phyloP scores from a whole-genome alignment of 2,888 invertebrate species.

The Metopia argyrocephala region DNA sequence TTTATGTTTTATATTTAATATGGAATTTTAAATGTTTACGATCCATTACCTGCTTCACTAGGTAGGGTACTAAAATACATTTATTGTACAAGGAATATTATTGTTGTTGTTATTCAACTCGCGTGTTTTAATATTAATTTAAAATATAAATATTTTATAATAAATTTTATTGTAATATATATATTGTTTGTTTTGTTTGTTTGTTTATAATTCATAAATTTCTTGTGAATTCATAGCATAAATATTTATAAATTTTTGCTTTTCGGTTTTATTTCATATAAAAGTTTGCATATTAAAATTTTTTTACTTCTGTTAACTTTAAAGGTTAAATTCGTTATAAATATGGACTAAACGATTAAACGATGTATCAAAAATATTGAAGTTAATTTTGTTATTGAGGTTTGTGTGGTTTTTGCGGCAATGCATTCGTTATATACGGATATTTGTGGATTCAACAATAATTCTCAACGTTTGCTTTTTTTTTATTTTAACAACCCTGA shows the following conservation, averaged over 20 bases:
- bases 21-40: too few relatives aligned
- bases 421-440: background rate
- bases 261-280: background rate
- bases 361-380: background rate
- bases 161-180: too few relatives aligned
- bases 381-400: background rate
- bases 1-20: too few relatives aligned
- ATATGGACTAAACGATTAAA: background rate
- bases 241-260: constrained; percentile 29
- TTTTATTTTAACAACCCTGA: constrained; percentile 8
- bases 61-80: too few relatives aligned
- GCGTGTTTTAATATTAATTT: too few relatives aligned
- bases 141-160: too few relatives aligned
- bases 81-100: too few relatives aligned
- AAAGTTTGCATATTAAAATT: constrained; percentile 28
- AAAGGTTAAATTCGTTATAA: constrained; percentile 28
- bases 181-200: too few relatives aligned
- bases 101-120: too few relatives aligned
- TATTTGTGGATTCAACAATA: background rate
- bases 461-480: background rate
- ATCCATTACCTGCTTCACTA: too few relatives aligned
- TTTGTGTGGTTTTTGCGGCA: background rate
- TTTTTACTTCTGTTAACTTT: constrained; percentile 12
- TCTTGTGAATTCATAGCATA: background rate
- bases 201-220: background rate